Base-by-base conservation (phyloP, 2,797 vertebrate genomes). In the Paguma larvata region DNA sequence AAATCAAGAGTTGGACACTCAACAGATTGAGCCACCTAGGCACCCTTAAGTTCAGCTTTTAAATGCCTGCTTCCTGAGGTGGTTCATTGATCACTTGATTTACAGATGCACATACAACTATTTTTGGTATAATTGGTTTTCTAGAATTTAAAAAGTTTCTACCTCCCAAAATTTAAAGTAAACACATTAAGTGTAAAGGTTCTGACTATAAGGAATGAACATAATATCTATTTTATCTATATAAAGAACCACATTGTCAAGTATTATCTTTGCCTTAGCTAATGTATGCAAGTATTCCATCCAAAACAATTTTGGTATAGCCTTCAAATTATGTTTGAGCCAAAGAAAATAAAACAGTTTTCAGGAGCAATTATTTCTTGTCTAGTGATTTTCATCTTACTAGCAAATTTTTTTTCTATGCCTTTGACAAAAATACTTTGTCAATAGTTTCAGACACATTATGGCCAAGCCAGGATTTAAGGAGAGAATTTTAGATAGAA, bases 401-500 rank as follows among this genome's bases (percentile, higher is more conserved):
- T n/a, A 62, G 19, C 87, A 65, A 1, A 62, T 25, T 3, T 77
- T 70, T 85, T 67, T 80, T 72, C 63, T 51, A 89, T 48, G 23
- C 46, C 48, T 87, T 9, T 75, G 44, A 93, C 30, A 97, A 88
- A 87, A 80, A 72, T 85, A 51, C 30, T 56, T 97, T 89, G 19
- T 11, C 32, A 86, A 16, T 34, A 88, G 65, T 44, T 87, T 68
- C 68, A 92, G 46, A 62, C 25, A 86, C 13, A 62, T 73, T 79
- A n/a, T 73, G 86, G 92, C 34, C 15, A 67, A 73, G 10, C n/a
- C 23, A 91, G 4, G 3, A 1, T 34, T 89, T 73, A 62, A 91
- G n/a, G 38, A 13, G 4, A 77, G 34, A 78, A 72, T 89, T 78
- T 92, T 59, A 89, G n/a, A 32, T 13, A 75, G 41, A 12, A 59